Evolutionary conservation across 2,113 vertebrate genomes (phyloP).

Genomic region (Pseudorhombus dupliciocellatus): DNA sequence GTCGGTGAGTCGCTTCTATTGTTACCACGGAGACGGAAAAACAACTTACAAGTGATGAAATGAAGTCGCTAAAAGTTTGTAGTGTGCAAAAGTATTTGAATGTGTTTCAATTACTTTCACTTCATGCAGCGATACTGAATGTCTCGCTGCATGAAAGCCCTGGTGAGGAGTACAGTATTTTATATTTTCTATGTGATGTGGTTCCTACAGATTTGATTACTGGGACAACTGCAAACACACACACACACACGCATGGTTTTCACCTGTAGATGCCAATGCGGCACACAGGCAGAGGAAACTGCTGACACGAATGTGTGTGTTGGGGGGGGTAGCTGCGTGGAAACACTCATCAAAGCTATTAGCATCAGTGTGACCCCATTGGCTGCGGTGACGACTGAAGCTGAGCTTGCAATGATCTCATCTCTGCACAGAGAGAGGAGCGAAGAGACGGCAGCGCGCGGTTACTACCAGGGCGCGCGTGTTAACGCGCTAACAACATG

Average conservation of each 20-base stretch:
- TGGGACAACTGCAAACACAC: too few species aligned
- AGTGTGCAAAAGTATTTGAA: too few species aligned
- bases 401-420: conserved; percentile 32
- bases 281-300: conserved; percentile 42
- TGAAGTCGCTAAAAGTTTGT: too few species aligned
- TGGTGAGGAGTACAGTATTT: too few species aligned
- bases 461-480: too few species aligned
- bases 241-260: neutral
- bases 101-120: too few species aligned
- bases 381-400: conserved; percentile 36
- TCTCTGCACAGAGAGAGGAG: neutral
- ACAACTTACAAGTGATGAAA: too few species aligned
- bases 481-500: neutral
- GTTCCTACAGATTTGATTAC: too few species aligned
- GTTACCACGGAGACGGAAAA: too few species aligned
- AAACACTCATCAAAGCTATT: conserved; percentile 64
- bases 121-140: too few species aligned
- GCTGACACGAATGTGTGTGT: conserved; percentile 52
- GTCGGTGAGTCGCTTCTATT: neutral
- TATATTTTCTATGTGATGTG: too few species aligned
- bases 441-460: neutral
- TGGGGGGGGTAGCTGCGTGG: conserved; percentile 30
- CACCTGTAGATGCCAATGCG: conserved; percentile 44
- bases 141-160: too few species aligned
- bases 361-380: conserved; percentile 50